Base-by-base conservation (phyloP, 2,888 invertebrate species). In the Helicoverpa assulta region DNA sequence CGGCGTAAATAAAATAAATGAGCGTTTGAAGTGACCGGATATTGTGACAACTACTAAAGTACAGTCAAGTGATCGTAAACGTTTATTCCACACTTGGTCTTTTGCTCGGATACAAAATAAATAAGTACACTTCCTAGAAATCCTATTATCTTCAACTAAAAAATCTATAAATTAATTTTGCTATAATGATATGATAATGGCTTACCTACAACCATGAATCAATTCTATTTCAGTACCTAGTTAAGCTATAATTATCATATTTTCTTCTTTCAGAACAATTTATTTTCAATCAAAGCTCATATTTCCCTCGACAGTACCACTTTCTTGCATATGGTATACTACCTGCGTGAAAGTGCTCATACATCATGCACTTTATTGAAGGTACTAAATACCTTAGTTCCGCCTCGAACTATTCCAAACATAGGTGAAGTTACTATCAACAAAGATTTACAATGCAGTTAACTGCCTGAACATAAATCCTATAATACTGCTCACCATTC, bases 391-490 rank as follows among this genome's bases (percentile, higher is more conserved):
- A 63, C 62, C 59, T 60, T 54, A 21, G 14, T 1, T 21, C 14
- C 16, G 43, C 59, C 19, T 66, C n/a, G 37, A 62, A 60, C 56
- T 5, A 26, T 50, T 53, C 50, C 8, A 59, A 70, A 40, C 60
- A 29, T 33, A 73, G 68, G 62, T 70, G 52, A 81, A 73, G 68
- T 80, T 73, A 81, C 67, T 70, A 83, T 71, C 70, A 73, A 65
- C 61, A 60, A 54, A 74, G 79, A 86, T 86, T 83, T 85, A 85
- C 85, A 83, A 80, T 81, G 74, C 59, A 54, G 66, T 81, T 81
- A 71, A 84, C 81, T 78, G 78, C 73, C 81, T 67, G 75, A 61
- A 74, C 86, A 82, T 85, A 88, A 86, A 82, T 80, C 65, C 64
- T 73, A 58, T 74, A 76, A 68, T 77, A 82, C 70, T 63, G 66